phyloP scores from a whole-genome alignment of 2,888 invertebrate genomes.

The Hirtodrosophila trivittata region DNA sequence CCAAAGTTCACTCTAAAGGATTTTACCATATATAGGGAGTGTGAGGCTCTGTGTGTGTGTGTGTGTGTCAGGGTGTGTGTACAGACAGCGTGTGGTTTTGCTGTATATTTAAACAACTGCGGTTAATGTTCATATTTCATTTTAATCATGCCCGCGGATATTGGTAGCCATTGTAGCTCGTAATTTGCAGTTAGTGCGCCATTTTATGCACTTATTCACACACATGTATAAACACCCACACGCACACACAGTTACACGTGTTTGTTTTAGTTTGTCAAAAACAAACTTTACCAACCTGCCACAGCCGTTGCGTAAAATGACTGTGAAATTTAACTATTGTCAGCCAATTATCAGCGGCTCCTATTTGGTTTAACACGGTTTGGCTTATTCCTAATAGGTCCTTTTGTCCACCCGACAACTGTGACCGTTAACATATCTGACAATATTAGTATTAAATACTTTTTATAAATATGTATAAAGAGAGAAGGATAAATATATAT shows the following conservation, averaged over 20 bases:
- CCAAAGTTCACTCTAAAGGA: neutral
- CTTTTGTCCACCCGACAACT: constrained; percentile 31
- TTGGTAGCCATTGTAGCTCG: constrained; percentile 36
- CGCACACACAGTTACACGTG: constrained; percentile 7
- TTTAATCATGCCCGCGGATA: constrained; percentile 71
- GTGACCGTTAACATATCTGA: neutral
- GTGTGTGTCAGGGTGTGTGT: constrained; percentile 44
- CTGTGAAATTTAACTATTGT: constrained; percentile 64
- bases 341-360: constrained; percentile 61
- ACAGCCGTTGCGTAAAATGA: constrained; percentile 42
- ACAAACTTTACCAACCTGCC: constrained; percentile 60
- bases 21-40: neutral
- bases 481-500: no score
- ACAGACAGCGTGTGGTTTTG: constrained; percentile 58
- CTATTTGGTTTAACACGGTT: constrained; percentile 66
- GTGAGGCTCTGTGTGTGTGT: constrained; percentile 11
- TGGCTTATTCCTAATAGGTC: constrained; percentile 62
- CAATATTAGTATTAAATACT: constrained; percentile 6
- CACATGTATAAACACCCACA: constrained; percentile 4
- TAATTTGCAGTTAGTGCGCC: constrained; percentile 64
- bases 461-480: no score
- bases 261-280: constrained; percentile 74
- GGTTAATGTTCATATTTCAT: constrained; percentile 80
- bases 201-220: constrained; percentile 44
- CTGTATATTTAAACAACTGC: constrained; percentile 79